Base-by-base conservation (phyloP, 2,113 vertebrate genomes). In the Promerops cafer region DNA sequence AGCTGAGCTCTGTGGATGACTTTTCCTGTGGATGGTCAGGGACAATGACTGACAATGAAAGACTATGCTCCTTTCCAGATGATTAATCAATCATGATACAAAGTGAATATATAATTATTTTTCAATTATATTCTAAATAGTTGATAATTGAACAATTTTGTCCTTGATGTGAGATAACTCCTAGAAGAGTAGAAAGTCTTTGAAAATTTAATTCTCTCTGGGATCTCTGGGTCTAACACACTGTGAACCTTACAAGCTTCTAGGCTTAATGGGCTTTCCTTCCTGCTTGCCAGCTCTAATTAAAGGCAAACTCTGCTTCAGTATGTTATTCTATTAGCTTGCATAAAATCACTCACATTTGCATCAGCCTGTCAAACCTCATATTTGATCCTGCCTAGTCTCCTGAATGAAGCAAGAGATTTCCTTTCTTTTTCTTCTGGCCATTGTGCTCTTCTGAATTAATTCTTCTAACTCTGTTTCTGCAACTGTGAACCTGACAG, bases 321-420 rank as follows among this genome's bases (percentile, higher is more conserved):
- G 47, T 87, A 39, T 26, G 45, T 60, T 78, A 49, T 94, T 95
- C 81, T 92, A 47, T 94, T 95, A 91, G 61, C 94, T 90, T 85
- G 87, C 91, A 91, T 87, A 96, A 93, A 87, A 94, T 95, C 83
- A 87, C 33, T 90, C 59, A 68, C 52, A 87, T 94, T 94, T 95
- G 68, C 56, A 79, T 81, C 19, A 80, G 30, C 76, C 56, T 93
- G 64, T 94, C 93, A 94, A 92, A 96, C 50, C 54, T 68, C 53
- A 69, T 95, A 65, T 87, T 93, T 91, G 94, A 90, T 93, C 39
- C 64, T 95, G 65, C 47, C 87, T 81, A 16, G 42, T 75, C 33
- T 78, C 60, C 45, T 45, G 66, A 95, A 77, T 39, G 64, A 94
- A 75, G 50, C 53, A 83, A 17, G 53, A 74, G 24, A 57, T 60